phyloP scores from a whole-genome alignment of 2,888 invertebrate genomes.

The Cecidostiba fungosa region DNA sequence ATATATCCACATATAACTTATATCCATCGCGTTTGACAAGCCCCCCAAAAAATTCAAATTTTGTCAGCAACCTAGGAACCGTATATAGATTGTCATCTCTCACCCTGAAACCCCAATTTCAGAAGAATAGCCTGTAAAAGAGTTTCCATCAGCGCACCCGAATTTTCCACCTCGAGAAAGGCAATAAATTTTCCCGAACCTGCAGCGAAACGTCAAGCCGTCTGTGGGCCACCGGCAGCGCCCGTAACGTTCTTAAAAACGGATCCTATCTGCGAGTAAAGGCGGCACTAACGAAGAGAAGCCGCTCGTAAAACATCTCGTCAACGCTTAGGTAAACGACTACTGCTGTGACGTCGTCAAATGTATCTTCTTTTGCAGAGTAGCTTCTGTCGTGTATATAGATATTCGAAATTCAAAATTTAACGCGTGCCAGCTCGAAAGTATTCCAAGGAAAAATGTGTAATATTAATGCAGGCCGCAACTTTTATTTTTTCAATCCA shows the following conservation, averaged over 20 bases:
- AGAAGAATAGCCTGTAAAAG: slow-evolving; percentile 48
- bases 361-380: background rate
- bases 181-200: slow-evolving; percentile 45
- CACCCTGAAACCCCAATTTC: background rate
- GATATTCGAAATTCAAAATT: no score
- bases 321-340: slow-evolving; percentile 13
- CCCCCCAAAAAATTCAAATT: slow-evolving; percentile 6
- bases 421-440: no score
- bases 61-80: background rate
- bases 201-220: background rate
- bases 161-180: slow-evolving; percentile 47
- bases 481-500: slow-evolving; percentile 31
- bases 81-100: slow-evolving; percentile 33
- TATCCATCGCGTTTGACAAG: background rate
- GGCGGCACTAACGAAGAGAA: background rate
- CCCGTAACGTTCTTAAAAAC: slow-evolving; percentile 23
- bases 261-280: slow-evolving; percentile 49
- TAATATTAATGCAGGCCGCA: background rate
- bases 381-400: no score
- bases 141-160: slow-evolving; percentile 32
- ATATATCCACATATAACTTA: background rate
- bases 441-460: no score
- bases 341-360: background rate
- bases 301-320: slow-evolving; percentile 36
- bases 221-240: slow-evolving; percentile 14